Evolutionary conservation across 2,797 vertebrate species (phyloP).

Genomic region (Caiman crocodilus): DNA sequence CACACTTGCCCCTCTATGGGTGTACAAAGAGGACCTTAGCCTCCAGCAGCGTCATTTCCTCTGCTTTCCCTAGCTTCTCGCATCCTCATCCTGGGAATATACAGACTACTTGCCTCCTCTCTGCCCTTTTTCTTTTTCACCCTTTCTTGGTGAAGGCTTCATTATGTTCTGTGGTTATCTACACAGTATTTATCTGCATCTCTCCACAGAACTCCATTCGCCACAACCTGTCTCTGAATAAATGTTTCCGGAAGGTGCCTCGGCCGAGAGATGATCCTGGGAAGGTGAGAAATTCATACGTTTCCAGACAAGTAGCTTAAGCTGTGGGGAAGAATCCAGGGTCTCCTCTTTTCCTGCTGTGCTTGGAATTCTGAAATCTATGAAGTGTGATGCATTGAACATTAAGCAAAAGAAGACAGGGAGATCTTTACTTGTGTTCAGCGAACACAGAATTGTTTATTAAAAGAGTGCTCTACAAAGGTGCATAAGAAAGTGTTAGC

Average conservation of each 20-base stretch:
- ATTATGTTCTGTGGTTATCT: background rate
- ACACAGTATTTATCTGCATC: background rate
- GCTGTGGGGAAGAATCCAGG: constrained; percentile 36
- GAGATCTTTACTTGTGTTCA: constrained; percentile 64
- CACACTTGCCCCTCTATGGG: background rate
- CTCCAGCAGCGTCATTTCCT: background rate
- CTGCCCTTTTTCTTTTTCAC: background rate
- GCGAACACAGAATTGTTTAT: constrained; percentile 22
- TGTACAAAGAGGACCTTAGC: background rate
- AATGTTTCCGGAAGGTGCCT: constrained; percentile 98
- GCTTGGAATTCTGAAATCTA: constrained; percentile 64
- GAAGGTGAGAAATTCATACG: constrained; percentile 86
- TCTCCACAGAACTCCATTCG: constrained; percentile 94
- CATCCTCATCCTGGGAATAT: accelerated
- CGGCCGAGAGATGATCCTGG: constrained; percentile 95
- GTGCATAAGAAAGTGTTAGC: background rate
- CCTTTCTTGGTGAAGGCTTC: background rate
- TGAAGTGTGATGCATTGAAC: constrained; percentile 33
- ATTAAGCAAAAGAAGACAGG: constrained; percentile 66
- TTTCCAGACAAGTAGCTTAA: constrained; percentile 34
- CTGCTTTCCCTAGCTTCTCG: background rate
- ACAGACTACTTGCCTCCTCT: background rate
- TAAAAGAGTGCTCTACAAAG: constrained; percentile 58
- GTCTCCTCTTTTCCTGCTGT: constrained; percentile 60
- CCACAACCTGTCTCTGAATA: constrained; percentile 98